Evolutionary conservation across 37 sponge, comb jelly and placozoan species (phyloP).

Genomic region (Chondrilla cf. caribensis): DNA sequence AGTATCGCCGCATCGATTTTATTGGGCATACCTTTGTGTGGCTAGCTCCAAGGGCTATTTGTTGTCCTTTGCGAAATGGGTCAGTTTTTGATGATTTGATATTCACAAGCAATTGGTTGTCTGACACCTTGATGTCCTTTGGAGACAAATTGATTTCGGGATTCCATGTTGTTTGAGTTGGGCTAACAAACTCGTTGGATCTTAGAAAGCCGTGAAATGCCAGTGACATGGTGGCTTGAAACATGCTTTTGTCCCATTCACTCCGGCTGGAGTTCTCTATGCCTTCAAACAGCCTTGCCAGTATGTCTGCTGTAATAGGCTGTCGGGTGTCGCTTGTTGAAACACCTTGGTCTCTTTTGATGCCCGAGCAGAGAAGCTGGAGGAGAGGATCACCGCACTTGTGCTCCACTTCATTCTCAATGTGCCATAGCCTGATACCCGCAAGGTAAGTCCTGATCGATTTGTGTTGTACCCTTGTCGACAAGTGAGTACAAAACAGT

Average conservation of each 20-base stretch:
- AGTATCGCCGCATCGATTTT: neutral
- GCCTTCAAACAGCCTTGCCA: neutral
- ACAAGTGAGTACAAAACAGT: conserved; percentile 3
- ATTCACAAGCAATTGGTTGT: neutral
- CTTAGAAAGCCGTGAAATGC: conserved; percentile 47
- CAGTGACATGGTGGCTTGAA: conserved; percentile 24
- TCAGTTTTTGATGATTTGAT: neutral
- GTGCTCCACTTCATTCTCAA: neutral
- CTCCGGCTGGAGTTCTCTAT: neutral
- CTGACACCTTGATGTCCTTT: conserved; percentile 19
- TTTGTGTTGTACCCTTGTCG: neutral
- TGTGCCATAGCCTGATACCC: conserved; percentile 32
- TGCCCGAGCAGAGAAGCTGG: conserved; percentile 7
- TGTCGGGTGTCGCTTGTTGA: neutral
- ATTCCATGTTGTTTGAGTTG: neutral
- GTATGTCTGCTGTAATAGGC: conserved; percentile 22
- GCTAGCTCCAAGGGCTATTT: neutral
- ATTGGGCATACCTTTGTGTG: conserved; percentile 2
- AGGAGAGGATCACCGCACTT: neutral
- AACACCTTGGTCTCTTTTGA: neutral
- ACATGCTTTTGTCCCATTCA: neutral
- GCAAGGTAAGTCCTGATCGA: conserved; percentile 43
- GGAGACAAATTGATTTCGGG: neutral
- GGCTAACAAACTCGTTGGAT: conserved; percentile 16
- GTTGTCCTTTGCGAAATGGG: neutral